A percentile compares a stretch with the other conserved stretches of the same genome.
Evolutionary conservation across 2,113 vertebrate species (phyloP).

Genomic region (Callipepla squamata): DNA sequence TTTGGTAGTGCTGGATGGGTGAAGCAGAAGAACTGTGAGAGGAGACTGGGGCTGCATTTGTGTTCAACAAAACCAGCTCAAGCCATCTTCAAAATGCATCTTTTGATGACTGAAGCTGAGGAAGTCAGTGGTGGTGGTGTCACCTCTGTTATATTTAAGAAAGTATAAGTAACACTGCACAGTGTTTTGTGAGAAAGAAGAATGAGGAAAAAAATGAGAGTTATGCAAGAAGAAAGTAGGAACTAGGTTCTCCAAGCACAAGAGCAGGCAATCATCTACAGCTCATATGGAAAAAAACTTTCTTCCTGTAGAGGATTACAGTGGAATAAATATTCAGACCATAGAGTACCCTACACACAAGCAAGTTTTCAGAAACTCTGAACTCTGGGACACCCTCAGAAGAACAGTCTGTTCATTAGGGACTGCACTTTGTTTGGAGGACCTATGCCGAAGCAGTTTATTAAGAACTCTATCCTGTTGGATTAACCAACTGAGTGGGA

Average conservation of each 20-base stretch:
- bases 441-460: background rate
- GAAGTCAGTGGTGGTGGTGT: too few relatives aligned
- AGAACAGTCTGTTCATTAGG: background rate
- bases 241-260: background rate
- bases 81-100: background rate
- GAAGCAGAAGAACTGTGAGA: background rate
- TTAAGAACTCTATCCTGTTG: background rate
- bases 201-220: background rate
- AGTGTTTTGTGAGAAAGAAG: background rate
- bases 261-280: background rate
- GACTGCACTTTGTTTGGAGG: background rate
- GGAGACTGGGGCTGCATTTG: background rate
- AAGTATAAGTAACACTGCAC: background rate
- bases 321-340: background rate
- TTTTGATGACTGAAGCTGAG: background rate
- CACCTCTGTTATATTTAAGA: background rate
- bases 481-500: too few relatives aligned
- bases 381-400: background rate
- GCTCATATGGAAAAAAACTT: background rate
- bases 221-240: background rate
- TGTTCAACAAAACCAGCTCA: background rate
- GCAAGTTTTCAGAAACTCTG: background rate
- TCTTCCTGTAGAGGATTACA: background rate
- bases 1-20: background rate
- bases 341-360: background rate